Base-by-base conservation (phyloP, 2,797 vertebrate genomes). In the Gephyroberyx darwinii region DNA sequence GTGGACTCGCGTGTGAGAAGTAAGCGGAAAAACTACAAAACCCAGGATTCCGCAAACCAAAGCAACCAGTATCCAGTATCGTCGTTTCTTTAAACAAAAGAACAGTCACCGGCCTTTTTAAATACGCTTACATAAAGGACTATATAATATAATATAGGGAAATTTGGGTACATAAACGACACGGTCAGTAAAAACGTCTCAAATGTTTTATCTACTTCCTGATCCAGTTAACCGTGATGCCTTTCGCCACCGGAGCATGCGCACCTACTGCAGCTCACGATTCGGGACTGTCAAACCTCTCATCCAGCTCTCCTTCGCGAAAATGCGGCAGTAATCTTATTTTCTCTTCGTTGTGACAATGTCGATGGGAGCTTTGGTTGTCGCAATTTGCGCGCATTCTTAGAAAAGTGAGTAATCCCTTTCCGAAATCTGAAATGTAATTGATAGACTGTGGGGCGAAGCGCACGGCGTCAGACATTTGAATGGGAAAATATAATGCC, bases 341-440 rank as follows among this genome's bases (percentile, higher is more conserved):
- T 78, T 84, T 72, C 39, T 9, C 22, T 19, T 33, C 7, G 4
- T 54, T 73, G 35, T 50, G n/a, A 73, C 61, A 48, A 89, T 90
- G 87, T 59, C 60, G 54, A 74, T 43, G 8, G 14, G 54, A 67
- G 54, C 6, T 5, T 0, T 13, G 45, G n/a, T 41, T 39, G 30
- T 63, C 2, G 30, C 33, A 20, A 52, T 10, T 51, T 55, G 12
- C 3, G 8, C n/a, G 19, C 69, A 57, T 47, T 75, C 73, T 39
- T 86, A 90, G 48, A 70, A 65, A 59, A 71, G 91, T 93, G 67
- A 91, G 92, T 92, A 86, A 63, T 20, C 5, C 0, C 0, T 14
- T 1, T 53, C 50, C 41, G 22, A 17, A 16, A 53, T 39, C 5
- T 8, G 35, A 48, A 63, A 70, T 79, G 8, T 48, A 0, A 43